phyloP scores from a whole-genome alignment of 37 sponge, comb jelly and placozoan species.

The Crambe crambe region DNA sequence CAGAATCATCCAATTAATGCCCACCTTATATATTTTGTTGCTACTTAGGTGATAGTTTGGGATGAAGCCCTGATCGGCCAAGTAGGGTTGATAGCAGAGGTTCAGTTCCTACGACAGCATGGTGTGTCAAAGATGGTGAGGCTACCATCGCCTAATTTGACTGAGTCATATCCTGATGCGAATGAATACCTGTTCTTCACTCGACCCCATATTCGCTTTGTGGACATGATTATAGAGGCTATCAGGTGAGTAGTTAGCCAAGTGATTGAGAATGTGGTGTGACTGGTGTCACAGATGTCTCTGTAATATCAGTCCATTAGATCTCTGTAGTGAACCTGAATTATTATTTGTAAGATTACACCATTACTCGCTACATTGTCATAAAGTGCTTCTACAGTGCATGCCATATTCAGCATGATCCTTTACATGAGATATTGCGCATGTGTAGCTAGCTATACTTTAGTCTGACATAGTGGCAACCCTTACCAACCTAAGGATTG shows the following conservation, averaged over 20 bases:
- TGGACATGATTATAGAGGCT: conserved; percentile 58
- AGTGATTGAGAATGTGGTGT: not conserved
- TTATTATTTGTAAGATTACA: no score
- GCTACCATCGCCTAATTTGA: conserved; percentile 38
- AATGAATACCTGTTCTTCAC: conserved; percentile 60
- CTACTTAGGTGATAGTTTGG: conserved; percentile 85
- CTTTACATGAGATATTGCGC: no score
- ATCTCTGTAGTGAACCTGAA: no score
- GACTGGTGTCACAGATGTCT: not conserved
- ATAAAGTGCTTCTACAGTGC: no score
- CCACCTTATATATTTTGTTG: no score
- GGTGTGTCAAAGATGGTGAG: conserved; percentile 78
- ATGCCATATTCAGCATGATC: no score
- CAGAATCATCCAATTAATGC: not conserved
- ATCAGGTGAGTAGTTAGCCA: conserved; percentile 45
- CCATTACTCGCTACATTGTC: no score
- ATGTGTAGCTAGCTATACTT: no score
- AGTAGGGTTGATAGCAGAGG: conserved; percentile 72
- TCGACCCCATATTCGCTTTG: conserved; percentile 45
- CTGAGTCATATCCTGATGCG: conserved; percentile 29
- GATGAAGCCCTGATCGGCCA: conserved; percentile 67
- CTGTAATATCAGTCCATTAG: no score
- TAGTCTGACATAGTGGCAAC: no score
- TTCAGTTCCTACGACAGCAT: conserved; percentile 53
- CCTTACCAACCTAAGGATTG: no score